These are phyloP conservation scores for Gymnogyps californianus DNA, from an alignment of 2,113 vertebrate species.

Conservation along the genomic window DNA sequence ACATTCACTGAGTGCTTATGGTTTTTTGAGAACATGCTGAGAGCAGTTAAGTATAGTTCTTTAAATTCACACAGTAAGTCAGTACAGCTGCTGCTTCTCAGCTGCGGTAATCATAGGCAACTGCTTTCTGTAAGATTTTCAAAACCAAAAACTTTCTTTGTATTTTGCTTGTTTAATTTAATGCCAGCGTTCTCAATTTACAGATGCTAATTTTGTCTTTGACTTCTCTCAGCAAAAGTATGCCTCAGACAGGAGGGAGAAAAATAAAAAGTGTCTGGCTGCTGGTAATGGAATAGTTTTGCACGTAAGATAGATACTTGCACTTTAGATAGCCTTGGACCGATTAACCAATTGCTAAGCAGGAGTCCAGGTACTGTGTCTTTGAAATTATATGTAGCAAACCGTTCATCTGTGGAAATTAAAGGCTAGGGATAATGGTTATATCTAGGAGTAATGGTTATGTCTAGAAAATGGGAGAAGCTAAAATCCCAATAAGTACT, in stretches of 20 bases:
- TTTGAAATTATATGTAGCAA: not conserved
- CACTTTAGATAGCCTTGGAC: not conserved
- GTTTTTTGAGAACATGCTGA: not conserved
- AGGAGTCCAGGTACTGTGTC: not conserved
- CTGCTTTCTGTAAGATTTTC: not conserved
- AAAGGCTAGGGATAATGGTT: not conserved
- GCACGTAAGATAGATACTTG: not conserved
- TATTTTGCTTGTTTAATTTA: not conserved
- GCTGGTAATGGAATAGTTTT: not conserved
- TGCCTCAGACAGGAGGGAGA: not conserved
- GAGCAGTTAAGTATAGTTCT: not conserved
- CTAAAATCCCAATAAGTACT: not conserved
- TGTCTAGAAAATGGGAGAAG: not conserved
- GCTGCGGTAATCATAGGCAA: not conserved
- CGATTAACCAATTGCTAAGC: not conserved
- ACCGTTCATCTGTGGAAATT: not conserved
- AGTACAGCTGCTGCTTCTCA: constrained; percentile 6
- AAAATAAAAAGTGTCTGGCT: not conserved
- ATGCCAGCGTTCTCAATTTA: not conserved
- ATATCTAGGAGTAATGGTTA: not conserved
- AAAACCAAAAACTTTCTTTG: not conserved
- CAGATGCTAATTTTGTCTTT: not conserved
- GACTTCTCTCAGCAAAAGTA: not conserved
- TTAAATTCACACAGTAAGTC: not conserved
- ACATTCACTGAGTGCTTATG: not conserved